Percentiles rank a stretch among this genome's conserved stretches.
These are phyloP conservation scores for Cynopterus sphinx DNA, from an alignment of 2,797 vertebrate genomes.

Conservation along the genomic window DNA sequence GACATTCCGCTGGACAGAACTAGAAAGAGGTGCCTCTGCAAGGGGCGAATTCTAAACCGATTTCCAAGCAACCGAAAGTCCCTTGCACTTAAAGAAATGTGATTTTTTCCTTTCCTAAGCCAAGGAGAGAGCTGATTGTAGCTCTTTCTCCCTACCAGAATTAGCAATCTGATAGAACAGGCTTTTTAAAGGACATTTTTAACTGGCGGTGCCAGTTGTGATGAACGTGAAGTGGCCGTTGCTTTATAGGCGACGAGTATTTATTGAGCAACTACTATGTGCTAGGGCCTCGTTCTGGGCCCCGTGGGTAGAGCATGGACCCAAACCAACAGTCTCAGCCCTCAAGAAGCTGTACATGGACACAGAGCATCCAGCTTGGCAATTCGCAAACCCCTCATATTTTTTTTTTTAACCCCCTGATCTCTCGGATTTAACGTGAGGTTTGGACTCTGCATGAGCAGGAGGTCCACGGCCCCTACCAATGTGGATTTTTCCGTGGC, in stretches of 20 bases:
- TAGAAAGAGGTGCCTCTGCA: slow-evolving; percentile 49
- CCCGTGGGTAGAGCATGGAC: neutral
- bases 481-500: neutral
- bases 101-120: slow-evolving; percentile 64
- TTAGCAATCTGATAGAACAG: slow-evolving; percentile 29
- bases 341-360: slow-evolving; percentile 29
- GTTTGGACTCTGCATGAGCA: neutral
- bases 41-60: slow-evolving; percentile 35
- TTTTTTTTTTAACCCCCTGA: neutral
- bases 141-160: neutral
- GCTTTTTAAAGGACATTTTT: neutral
- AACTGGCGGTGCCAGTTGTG: slow-evolving; percentile 66
- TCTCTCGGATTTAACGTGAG: neutral
- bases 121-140: slow-evolving; percentile 53
- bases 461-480: neutral
- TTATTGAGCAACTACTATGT: slow-evolving; percentile 56
- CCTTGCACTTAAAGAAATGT: slow-evolving; percentile 70
- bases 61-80: neutral
- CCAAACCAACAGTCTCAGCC: neutral
- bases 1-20: slow-evolving; percentile 49
- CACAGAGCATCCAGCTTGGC: neutral
- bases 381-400: neutral
- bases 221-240: slow-evolving; percentile 24
- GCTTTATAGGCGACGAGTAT: slow-evolving; percentile 3
- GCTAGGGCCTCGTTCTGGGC: neutral